Evolutionary conservation across 2,113 vertebrate species (phyloP).

Genomic region (Platanista minor): DNA sequence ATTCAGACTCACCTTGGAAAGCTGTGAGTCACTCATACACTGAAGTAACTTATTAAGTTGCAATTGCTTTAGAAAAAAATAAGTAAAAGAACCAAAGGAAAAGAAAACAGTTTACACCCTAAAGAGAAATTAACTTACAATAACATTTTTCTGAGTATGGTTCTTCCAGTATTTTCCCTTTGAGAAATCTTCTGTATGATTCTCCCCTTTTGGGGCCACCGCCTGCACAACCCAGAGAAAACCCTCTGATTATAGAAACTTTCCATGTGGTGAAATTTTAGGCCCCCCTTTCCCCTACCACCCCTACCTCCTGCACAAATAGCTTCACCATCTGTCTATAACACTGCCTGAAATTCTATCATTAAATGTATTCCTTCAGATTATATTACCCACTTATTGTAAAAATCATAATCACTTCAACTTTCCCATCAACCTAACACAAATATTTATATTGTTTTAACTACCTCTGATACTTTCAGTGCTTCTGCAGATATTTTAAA

Average conservation of each 20-base stretch:
- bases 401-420: slow-evolving; percentile 17
- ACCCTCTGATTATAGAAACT: slow-evolving; percentile 34
- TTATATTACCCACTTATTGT: slow-evolving; percentile 37
- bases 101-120: neutral
- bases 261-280: slow-evolving; percentile 44
- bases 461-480: neutral
- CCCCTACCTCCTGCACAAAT: slow-evolving; percentile 5
- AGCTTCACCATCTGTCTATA: slow-evolving; percentile 54
- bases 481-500: slow-evolving; percentile 32
- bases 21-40: neutral
- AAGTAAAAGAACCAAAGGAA: neutral
- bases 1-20: neutral
- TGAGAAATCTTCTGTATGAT: neutral
- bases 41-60: neutral
- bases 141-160: neutral
- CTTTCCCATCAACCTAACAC: neutral
- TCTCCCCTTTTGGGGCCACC: neutral
- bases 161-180: neutral
- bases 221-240: slow-evolving; percentile 12
- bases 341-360: slow-evolving; percentile 34
- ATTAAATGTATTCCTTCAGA: slow-evolving; percentile 39
- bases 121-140: slow-evolving; percentile 12
- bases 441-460: slow-evolving; percentile 20
- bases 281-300: neutral
- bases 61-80: neutral